phyloP scores from a whole-genome alignment of 2,888 invertebrate genomes.

The Ennomos quercinarius region DNA sequence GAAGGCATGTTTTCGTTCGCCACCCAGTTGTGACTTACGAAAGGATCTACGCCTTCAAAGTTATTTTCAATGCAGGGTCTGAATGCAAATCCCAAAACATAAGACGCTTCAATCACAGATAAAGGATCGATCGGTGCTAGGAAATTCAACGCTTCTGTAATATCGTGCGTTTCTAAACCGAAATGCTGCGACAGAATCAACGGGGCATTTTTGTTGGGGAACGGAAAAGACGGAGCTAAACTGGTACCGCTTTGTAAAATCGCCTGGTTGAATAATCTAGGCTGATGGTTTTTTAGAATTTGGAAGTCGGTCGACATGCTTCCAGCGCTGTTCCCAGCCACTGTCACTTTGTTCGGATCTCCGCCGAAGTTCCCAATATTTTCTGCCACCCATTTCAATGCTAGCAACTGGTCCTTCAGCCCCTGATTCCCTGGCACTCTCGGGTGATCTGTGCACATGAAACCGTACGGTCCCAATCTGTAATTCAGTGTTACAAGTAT shows the following conservation, averaged over 20 bases:
- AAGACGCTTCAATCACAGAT: constrained; percentile 48
- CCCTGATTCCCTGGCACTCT: constrained; percentile 68
- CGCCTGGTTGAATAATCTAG: constrained; percentile 58
- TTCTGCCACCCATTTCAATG: constrained; percentile 61
- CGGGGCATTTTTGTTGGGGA: constrained; percentile 47
- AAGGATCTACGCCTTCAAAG: constrained; percentile 47
- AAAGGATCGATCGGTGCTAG: constrained; percentile 48
- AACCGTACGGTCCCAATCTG: constrained; percentile 65
- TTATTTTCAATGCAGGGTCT: constrained; percentile 57
- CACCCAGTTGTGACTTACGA: constrained; percentile 39
- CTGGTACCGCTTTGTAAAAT: constrained; percentile 62
- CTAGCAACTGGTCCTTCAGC: constrained; percentile 62
- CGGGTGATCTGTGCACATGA: constrained; percentile 62
- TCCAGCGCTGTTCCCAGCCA: constrained; percentile 66
- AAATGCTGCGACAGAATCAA: constrained; percentile 53
- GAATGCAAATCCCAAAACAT: constrained; percentile 40
- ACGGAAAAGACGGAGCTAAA: constrained; percentile 38
- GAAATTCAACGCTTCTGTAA: constrained; percentile 53
- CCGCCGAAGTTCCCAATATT: constrained; percentile 68
- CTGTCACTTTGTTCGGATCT: constrained; percentile 58
- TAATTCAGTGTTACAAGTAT: constrained; percentile 67
- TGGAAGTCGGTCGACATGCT: constrained; percentile 55
- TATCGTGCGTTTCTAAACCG: constrained; percentile 49
- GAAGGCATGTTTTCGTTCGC: neutral
- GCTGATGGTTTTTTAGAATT: constrained; percentile 47